Evolutionary conservation across 2,888 invertebrate species (phyloP), one percentile per base, ranked within the genome.

Genomic region (Nematopogon swammerdamellus): DNA sequence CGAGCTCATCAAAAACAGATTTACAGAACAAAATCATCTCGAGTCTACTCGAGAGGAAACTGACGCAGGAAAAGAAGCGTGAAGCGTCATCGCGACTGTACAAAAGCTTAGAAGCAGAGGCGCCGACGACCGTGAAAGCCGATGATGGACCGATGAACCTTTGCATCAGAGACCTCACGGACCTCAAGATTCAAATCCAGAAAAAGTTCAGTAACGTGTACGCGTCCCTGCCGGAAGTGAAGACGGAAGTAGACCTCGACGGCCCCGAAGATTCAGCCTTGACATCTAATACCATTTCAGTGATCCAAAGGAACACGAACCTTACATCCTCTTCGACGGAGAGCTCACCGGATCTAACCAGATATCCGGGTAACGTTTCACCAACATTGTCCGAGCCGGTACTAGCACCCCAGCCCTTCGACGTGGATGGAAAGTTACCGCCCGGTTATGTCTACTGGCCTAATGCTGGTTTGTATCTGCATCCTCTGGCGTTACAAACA

Each of bases 111-210:
- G 66, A 68, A 67, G 70, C 71, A 0, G 70, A 63, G 49, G 70
- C 70, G 2, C 73, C 73, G 1, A 52, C 63, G 54, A 63, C 74
- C 1, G 63, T 68, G 47, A 66, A 69, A 49, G 64, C 65, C 57
- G 65, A 74, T 61, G 86, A 89, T 47, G 91, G 92, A 61, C 93
- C 93, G 0, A 71, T 94, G 4, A 94, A 94, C 69, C 81, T 94
- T 3, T 94, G 93, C 63, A 83, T 93, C 51, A 77, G 91, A 48
- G 93, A 93, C 62, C 79, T 87, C 47, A 85, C 85, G 58, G 86
- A 86, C 54, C 64, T 88, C 19, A 88, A 87, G 60, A 83, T 87
- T 55, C 81, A 86, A 55, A 74, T 87, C 30, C 70, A 84, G 48
- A 77, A 83, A 58, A 85, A 84, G 55, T 82, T 84, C 53, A 85